Evolutionary conservation across 2,113 vertebrate genomes (phyloP), one percentile per base, ranked within the genome.

Genomic region (Acanthisitta chloris): DNA sequence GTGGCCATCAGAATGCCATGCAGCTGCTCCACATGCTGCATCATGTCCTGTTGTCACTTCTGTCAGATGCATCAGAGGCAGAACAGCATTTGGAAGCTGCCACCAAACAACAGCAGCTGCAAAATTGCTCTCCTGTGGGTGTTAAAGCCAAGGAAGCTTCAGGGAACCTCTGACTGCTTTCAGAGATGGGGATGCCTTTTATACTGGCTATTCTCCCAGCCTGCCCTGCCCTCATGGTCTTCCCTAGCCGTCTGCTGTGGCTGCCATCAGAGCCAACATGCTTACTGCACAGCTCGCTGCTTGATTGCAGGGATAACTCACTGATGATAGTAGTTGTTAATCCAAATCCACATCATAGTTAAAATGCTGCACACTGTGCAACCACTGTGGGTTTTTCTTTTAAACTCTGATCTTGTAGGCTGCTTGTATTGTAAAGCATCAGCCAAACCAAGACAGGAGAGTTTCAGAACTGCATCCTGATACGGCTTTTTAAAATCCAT

Each of bases 381-480:
- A 77, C 48, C 33, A 25, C 19, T 28, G 29, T 33, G 14, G 2
- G 16, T 62, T 62, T 36, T 51, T 58, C 34, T 19, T 24, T 20
- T 43, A 14, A 67, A 40, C 23, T 59, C 51, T 55, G 15, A 45
- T 78, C 79, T 67, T 78, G 36, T 81, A 86, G 58, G 28, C 46
- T 76, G 42, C 24, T 74, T 93, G 28, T 88, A 81, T 81, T 49
- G 66, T 93, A 70, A 96, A 91, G 62, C 40, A 71, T 36, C 38
- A 33, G 92, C 90, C 69, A 91, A 55, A 80, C 33, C 76, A 81
- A 67, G 59, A 81, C 10, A 45, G 42, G n/a, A 77, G 69, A 59
- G 92, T 62, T 90, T 81, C 69, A 83, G 82, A 93, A 34, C 43
- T 21, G 6, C 72, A 64, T 73, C 80, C 90, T 97, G 82, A 65